Conservation (phyloP, 2,797 vertebrate genomes). For the Gambusia yucatana region DNA sequence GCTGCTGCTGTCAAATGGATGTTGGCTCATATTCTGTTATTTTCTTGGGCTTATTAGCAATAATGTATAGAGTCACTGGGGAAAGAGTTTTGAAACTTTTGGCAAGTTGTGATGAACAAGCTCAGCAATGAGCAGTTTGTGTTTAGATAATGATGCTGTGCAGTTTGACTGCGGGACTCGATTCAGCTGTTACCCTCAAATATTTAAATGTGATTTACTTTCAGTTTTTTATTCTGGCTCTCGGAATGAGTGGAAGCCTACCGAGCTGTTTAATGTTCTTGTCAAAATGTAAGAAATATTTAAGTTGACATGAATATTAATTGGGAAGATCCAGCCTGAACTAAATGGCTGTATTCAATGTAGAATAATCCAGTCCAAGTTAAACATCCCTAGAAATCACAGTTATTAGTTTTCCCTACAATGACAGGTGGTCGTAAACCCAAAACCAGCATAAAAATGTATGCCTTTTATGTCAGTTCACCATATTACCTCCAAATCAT, state of each 20-base stretch:
- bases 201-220: not conserved
- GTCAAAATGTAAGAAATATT: not conserved
- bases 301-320: not conserved
- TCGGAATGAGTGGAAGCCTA: not conserved
- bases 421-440: not conserved
- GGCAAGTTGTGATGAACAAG: constrained; percentile 16
- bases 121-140: constrained; percentile 18
- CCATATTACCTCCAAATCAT: not conserved
- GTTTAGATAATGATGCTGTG: constrained; percentile 38
- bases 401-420: not conserved
- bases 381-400: not conserved
- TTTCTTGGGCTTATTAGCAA: constrained; percentile 28
- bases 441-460: not conserved
- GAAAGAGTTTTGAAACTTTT: constrained; percentile 28
- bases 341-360: not conserved
- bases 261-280: not conserved
- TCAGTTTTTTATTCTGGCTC: not conserved
- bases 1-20: constrained; percentile 12
- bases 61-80: constrained; percentile 30
- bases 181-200: constrained; percentile 3
- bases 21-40: not conserved
- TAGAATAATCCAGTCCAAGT: not conserved
- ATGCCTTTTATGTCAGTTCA: not conserved
- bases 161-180: not conserved
- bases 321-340: not conserved